Base-by-base conservation (phyloP, 2,113 vertebrate genomes). In the Castor canadensis region DNA sequence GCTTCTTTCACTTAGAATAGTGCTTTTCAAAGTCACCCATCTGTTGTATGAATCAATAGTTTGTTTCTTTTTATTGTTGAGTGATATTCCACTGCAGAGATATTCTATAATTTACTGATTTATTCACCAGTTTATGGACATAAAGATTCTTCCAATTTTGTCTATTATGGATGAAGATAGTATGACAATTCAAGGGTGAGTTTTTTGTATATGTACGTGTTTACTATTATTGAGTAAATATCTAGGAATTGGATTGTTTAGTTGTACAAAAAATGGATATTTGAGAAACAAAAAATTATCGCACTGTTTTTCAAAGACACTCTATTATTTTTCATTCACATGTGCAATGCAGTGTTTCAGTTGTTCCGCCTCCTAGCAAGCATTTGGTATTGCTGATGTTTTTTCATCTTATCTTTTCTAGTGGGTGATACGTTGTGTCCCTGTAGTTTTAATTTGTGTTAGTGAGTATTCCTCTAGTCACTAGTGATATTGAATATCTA, bases 1-100 rank as follows among this genome's bases (percentile, higher is more conserved):
- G 9, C 6, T 54, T 76, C 28, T n/a, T 69, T 79, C 15, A 58
- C 28, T 28, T 52, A 87, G 49, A 92, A 83, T 67, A 89, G 17
- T 64, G 15, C 43, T 87, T 82, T 87, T 64, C 28, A 60, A 76
- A 69, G 54, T 15, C 45, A 66, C 13, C 28, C 16, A 17, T 72
- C 43, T 45, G 26, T 75, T 80, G 20, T 54, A 3, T 76, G 24
- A 45, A 81, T 79, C 58, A 85, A 28, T 71, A 38, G 6, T 38
- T 94, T 67, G 30, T 56, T 93, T 91, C 35, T 54, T 89, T 95
- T 75, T 19, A 35, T 75, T 92, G 17, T 10, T 66, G 15, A 93
- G 22, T 69, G 40, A 82, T 49, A 60, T 62, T 86, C 40, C 7
- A 28, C 19, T 79, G 30, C 5, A 73, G 75, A 6, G 9, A 69